Evolutionary conservation across 2,888 invertebrate species (phyloP), one percentile per base, ranked within the genome.

Genomic region (Siphonodentalium dalli): DNA sequence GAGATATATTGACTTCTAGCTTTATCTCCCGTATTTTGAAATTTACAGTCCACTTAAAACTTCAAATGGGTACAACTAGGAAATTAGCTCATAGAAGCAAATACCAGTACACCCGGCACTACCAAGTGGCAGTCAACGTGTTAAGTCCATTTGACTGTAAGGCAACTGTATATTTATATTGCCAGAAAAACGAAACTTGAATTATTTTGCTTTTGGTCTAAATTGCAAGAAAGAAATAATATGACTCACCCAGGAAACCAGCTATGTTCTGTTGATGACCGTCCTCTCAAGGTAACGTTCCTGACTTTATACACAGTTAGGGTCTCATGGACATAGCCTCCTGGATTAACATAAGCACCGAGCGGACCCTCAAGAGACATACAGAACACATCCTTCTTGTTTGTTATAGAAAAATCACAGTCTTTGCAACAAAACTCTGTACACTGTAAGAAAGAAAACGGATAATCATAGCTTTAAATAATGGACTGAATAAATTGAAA

Each of bases 161-260:
- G n/a, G n/a, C n/a, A n/a, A n/a, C n/a, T n/a, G n/a, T n/a, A n/a
- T n/a, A n/a, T n/a, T n/a, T n/a, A n/a, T n/a, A n/a, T n/a, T n/a
- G n/a, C n/a, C n/a, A n/a, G n/a, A n/a, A n/a, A n/a, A n/a, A n/a
- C n/a, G n/a, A n/a, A n/a, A n/a, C 11, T 8, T 34, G 15, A 34
- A 6, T 9, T 7, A 8, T 34, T 34, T 1, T 18, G 34, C 34
- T 34, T 18, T 7, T 7, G 9, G 9, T 6, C 7, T 2, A 15
- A 34, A 34, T 7, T 8, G 7, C 15, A 7, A 7, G 34, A 8
- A 9, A 11, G n/a, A n/a, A n/a, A n/a, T n/a, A n/a, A n/a, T n/a
- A n/a, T n/a, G n/a, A 72, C 83, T 81, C 83, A 89, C 88, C 90
- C 91, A 6, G 92, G 91, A 80, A 92, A 92, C 92, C 92, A 92